Evolutionary conservation across 2,113 vertebrate genomes (phyloP).

Genomic region (Pelecanus crispus): DNA sequence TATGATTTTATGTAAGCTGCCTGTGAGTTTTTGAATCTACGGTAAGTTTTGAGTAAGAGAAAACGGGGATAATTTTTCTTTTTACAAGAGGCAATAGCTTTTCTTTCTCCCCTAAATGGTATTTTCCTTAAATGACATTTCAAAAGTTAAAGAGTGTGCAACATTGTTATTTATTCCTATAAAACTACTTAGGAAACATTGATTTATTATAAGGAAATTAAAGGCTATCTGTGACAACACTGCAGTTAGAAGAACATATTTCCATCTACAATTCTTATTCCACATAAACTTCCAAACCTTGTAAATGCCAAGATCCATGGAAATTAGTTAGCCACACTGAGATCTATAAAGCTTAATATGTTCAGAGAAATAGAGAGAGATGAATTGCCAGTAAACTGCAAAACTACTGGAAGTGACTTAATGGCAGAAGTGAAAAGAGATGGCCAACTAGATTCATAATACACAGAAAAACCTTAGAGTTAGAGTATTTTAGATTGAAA

Average conservation of each 20-base stretch:
- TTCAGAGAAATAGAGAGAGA: neutral
- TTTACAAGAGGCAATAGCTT: neutral
- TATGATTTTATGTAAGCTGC: neutral
- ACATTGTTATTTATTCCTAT: neutral
- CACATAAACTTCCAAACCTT: neutral
- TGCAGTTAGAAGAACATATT: neutral
- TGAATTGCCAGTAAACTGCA: neutral
- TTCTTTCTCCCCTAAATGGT: neutral
- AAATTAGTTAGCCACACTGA: neutral
- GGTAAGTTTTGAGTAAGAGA: neutral
- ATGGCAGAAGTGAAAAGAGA: neutral
- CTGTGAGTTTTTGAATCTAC: neutral
- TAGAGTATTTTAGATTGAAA: neutral
- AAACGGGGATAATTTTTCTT: neutral
- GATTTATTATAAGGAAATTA: neutral
- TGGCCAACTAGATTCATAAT: neutral
- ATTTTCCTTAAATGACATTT: neutral
- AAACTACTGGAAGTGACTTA: neutral
- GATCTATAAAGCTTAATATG: neutral
- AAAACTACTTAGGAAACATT: neutral
- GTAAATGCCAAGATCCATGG: neutral
- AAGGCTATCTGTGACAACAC: neutral
- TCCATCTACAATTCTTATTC: neutral
- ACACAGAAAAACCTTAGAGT: neutral
- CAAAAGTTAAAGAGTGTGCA: neutral